Evolutionary conservation across 2,888 invertebrate genomes (phyloP), one percentile per base, ranked within the genome.

Genomic region (Ormyrus pomaceus): DNA sequence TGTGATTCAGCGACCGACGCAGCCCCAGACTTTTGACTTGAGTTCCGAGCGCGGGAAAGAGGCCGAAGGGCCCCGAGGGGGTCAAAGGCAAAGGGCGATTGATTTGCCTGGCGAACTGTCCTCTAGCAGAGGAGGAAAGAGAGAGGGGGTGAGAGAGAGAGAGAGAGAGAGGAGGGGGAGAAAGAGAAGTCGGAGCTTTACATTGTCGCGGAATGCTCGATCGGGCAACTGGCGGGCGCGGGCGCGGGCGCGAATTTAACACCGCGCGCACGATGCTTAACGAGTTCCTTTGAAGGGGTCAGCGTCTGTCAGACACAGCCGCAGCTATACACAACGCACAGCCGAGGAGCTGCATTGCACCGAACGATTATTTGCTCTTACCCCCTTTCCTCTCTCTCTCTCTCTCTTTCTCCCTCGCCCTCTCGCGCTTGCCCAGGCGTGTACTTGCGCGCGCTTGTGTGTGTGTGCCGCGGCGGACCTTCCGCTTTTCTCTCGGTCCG

Each of bases 201-300:
- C 19, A 19, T 19, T 19, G 19, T 19, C 19, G 19, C 19, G 19
- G 19, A 19, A 19, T 19, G 19, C 19, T 19, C 19, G 2, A 19
- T 19, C 19, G 19, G 19, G 19, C 19, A 19, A 19, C 19, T 19
- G 19, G 19, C 19, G 19, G 50, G 46, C 34, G 46, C 9, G 19
- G 50, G 46, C 34, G 46, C 9, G 58, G 53, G 53, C 53, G 53
- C 53, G 6, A 19, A 56, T 56, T 66, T 45, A 10, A 19, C 19
- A 19, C 7, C 34, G 65, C 7, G 13, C 13, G 48, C 62, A 58
- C 70, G 55, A 64, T 64, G 72, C 76, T 77, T 82, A 82, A 83
- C 73, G 80, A 77, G 81, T 81, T 83, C 83, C 83, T 83, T 83
- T 83, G 80, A 76, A 46, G 46, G 75, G 79, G 58, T 76, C 70